Percentiles rank a stretch among this genome's conserved stretches.
Conservation (phyloP, 2,797 vertebrate species). For the Trachops cirrhosus region DNA sequence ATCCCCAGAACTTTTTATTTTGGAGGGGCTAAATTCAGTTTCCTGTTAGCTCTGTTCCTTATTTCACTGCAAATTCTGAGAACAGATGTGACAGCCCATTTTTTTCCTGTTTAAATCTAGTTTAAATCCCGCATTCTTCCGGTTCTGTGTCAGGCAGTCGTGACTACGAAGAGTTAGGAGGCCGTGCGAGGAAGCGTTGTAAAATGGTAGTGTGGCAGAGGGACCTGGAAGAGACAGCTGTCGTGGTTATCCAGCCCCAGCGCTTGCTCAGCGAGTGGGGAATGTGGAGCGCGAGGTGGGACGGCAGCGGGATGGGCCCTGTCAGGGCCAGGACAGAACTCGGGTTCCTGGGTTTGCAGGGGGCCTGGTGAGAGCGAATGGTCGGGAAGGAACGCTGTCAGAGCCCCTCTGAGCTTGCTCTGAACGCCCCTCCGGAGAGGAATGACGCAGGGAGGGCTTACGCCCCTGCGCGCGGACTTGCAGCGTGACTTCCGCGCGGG, state of each 20-base stretch:
- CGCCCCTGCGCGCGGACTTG: not conserved
- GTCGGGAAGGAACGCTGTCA: not conserved
- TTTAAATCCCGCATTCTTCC: not conserved
- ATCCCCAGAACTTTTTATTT: not conserved
- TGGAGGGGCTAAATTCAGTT: not conserved
- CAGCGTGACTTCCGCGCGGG: not conserved
- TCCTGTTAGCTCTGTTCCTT: not conserved
- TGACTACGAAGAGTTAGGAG: not conserved
- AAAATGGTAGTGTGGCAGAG: not conserved
- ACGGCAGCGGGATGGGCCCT: not conserved
- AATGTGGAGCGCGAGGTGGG: not conserved
- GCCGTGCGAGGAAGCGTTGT: not conserved
- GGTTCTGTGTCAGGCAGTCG: not conserved
- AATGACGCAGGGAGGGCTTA: not conserved
- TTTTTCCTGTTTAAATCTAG: not conserved
- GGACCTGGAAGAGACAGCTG: not conserved
- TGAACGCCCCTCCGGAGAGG: not conserved
- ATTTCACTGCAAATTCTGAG: not conserved
- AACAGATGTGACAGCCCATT: not conserved
- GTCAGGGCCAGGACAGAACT: not conserved
- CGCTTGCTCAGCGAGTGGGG: not conserved
- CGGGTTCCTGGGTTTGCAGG: not conserved
- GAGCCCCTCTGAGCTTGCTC: not conserved
- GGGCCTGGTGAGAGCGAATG: not conserved
- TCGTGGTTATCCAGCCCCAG: not conserved